Conservation (phyloP, 2,797 vertebrate genomes). For the Glossophaga mutica region DNA sequence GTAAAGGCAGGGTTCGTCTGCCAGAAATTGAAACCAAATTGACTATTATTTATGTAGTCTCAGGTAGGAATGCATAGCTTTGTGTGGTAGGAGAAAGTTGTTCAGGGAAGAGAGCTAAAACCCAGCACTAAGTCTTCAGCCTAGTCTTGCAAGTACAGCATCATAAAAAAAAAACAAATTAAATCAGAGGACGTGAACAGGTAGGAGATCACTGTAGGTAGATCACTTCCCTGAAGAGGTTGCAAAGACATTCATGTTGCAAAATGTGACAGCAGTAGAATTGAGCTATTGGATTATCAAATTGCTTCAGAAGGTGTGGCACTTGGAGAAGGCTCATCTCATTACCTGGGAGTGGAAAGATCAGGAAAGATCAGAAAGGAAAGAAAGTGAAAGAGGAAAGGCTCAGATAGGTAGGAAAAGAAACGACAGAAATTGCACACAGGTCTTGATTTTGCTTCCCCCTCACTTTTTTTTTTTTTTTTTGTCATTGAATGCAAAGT, state of each 20-base stretch:
- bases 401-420: not conserved
- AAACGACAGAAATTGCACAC: not conserved
- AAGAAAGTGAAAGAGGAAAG: not conserved
- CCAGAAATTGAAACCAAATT: slow-evolving; percentile 49
- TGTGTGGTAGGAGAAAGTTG: not conserved
- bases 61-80: not conserved
- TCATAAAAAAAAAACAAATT: not conserved
- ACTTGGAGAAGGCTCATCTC: not conserved
- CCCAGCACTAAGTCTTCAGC: not conserved
- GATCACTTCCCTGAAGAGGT: not conserved
- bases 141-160: not conserved
- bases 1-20: slow-evolving; percentile 28
- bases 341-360: not conserved
- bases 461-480: not conserved
- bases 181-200: not conserved
- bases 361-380: not conserved
- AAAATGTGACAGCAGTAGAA: not conserved
- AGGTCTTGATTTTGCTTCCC: not conserved
- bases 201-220: not conserved
- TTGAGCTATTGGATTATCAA: not conserved
- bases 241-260: not conserved
- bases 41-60: slow-evolving; percentile 52
- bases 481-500: not conserved
- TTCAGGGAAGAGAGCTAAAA: not conserved
- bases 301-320: not conserved